These are phyloP conservation scores for Hippasteria phrygiana DNA, from an alignment of 53 echinoderm and acorn worm genomes.

Conservation along the genomic window DNA sequence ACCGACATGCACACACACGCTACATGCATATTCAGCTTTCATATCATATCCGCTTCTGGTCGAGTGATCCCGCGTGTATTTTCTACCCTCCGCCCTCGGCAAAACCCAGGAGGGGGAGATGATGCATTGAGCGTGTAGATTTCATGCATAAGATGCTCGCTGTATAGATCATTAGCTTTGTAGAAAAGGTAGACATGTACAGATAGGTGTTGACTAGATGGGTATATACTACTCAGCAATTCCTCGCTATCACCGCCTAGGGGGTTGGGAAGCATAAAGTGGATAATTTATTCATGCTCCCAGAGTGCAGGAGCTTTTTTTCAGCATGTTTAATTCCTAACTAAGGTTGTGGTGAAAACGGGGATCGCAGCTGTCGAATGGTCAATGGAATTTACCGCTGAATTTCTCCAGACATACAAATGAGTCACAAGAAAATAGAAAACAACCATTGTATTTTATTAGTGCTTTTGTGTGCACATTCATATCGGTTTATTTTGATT, in stretches of 20 bases:
- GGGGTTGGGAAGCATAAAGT: neutral
- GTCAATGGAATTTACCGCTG: too few species aligned
- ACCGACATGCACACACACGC: neutral
- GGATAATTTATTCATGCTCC: slow-evolving; percentile 14
- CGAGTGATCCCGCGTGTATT: neutral
- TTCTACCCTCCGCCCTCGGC: neutral
- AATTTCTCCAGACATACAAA: too few species aligned
- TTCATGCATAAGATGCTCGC: neutral
- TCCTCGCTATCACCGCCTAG: neutral
- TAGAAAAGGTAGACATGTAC: neutral
- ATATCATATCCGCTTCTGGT: neutral
- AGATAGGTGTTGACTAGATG: neutral
- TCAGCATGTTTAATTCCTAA: too few species aligned
- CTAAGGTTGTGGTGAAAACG: neutral
- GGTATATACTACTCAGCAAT: neutral
- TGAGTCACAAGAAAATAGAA: too few species aligned
- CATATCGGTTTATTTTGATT: too few species aligned
- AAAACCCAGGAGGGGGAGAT: neutral
- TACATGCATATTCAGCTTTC: too few species aligned
- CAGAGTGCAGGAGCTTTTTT: neutral
- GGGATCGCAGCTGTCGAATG: neutral
- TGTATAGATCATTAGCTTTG: neutral
- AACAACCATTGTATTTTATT: too few species aligned
- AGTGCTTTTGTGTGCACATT: too few species aligned
- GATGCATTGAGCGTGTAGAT: neutral